Evolutionary conservation across 2,888 invertebrate species (phyloP).

Genomic region (Frankliniella intonsa): DNA sequence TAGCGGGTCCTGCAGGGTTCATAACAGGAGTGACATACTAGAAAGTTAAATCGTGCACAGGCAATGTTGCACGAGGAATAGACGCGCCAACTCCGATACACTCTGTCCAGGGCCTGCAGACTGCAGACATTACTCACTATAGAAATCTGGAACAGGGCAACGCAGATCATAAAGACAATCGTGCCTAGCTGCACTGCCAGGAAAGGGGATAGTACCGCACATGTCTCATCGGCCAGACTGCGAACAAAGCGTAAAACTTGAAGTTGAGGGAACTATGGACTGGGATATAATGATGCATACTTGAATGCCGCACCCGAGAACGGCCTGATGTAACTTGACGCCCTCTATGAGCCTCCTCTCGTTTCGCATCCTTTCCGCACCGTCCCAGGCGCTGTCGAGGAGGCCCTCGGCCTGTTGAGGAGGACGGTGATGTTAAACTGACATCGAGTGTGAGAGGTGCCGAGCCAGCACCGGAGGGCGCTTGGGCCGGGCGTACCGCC

Average conservation of each 20-base stretch:
- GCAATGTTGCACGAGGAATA: too few species aligned
- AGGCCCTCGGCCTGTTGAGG: background rate
- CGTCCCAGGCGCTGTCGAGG: background rate
- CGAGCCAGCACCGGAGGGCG: background rate
- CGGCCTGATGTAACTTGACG: background rate
- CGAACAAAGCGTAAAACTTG: background rate
- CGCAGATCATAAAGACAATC: background rate
- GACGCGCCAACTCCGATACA: too few species aligned
- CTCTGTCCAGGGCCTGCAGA: too few species aligned
- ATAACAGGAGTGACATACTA: background rate
- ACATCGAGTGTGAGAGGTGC: background rate
- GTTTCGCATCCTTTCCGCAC: background rate
- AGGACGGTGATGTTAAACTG: too few species aligned
- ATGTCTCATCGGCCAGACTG: background rate
- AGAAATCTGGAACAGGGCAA: background rate
- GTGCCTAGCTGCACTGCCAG: background rate
- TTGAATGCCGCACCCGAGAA: background rate
- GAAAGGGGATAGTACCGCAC: background rate
- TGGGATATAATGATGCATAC: background rate
- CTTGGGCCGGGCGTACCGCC: background rate
- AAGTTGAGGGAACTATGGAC: background rate
- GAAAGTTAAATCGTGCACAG: background rate
- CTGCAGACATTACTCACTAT: background rate
- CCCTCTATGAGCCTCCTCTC: background rate
- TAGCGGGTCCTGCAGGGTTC: background rate